Evolutionary conservation across 2,797 vertebrate genomes (phyloP), one percentile per base, ranked within the genome.

Genomic region (Myoxocephalus aenaeus): DNA sequence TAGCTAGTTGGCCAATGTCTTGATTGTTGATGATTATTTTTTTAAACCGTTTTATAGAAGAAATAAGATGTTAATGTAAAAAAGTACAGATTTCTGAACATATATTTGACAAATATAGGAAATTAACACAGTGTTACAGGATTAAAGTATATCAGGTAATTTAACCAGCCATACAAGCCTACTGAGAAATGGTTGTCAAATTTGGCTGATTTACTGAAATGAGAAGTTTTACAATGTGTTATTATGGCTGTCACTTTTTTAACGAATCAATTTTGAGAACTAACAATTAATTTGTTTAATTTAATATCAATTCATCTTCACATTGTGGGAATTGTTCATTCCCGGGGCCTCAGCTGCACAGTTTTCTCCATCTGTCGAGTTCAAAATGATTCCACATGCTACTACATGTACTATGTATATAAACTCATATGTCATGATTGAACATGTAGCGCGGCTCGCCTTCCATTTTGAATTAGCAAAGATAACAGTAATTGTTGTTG

Each of bases 161-260:
- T 50, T 8, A 44, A 44, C 18, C 76, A 73, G 57, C 74, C 67
- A 54, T 61, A 42, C 58, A 14, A 74, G 34, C 46, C 36, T 44
- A 50, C 58, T 68, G 71, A 63, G 34, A 57, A 67, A 27, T 17
- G 36, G 34, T 54, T 79, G 68, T 64, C 29, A 34, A 38, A 77
- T 69, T 15, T 18, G 32, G 22, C 36, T 51, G 53, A 70, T 71
- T 79, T 53, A 63, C 38, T 65, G 29, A 71, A 54, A 75, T 22
- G 44, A 76, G 18, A 70, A 46, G 29, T 40, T 58, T 3, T 63
- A 9, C 63, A 17, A 2, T 73, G 51, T 61, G 65, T 65, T 65
- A 46, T 36, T 29, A 66, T 51, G 11, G 38, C 34, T 67, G 66
- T 44, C 22, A 51, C 0, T 25, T 14, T 51, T 46, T 50, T 5